Evolutionary conservation across 2,888 invertebrate genomes (phyloP).

Genomic region (Lasioglossum morio): DNA sequence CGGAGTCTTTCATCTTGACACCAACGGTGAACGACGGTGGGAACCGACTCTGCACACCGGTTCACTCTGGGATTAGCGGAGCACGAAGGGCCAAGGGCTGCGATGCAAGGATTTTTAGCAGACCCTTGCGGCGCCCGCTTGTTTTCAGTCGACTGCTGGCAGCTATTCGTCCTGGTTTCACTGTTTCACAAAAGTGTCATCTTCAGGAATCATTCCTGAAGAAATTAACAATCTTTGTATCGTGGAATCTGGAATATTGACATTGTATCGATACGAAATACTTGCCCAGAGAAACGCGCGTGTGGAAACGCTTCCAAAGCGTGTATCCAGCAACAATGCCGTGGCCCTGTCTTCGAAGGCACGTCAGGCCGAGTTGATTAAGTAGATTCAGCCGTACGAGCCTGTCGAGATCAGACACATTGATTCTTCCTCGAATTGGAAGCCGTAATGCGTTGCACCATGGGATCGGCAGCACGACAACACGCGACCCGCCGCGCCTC

Average conservation of each 20-base stretch:
- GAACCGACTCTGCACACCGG: slow-evolving; percentile 19
- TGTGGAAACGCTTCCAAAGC: not conserved
- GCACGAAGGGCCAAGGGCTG: not conserved
- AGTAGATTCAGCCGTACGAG: not conserved
- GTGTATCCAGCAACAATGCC: not conserved
- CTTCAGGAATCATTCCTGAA: not conserved
- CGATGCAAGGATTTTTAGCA: not conserved
- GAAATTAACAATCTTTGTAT: not conserved
- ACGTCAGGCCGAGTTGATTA: not conserved
- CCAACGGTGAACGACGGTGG: slow-evolving; percentile 41
- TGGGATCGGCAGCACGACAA: not conserved
- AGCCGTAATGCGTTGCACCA: not conserved
- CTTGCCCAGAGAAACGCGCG: not conserved
- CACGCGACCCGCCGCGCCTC: not conserved
- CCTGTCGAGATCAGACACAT: not conserved
- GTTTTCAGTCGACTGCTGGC: not conserved
- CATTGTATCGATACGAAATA: too few relatives aligned
- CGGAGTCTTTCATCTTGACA: slow-evolving; percentile 38
- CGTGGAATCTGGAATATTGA: not conserved
- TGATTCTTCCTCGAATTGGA: not conserved
- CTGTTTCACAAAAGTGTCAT: not conserved
- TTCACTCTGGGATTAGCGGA: not conserved
- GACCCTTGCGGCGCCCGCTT: not conserved
- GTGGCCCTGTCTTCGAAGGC: not conserved
- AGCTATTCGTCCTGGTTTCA: not conserved